Evolutionary conservation across 1,140 invertebrate species (phyloP).

Genomic region (Trissolcus basalis): DNA sequence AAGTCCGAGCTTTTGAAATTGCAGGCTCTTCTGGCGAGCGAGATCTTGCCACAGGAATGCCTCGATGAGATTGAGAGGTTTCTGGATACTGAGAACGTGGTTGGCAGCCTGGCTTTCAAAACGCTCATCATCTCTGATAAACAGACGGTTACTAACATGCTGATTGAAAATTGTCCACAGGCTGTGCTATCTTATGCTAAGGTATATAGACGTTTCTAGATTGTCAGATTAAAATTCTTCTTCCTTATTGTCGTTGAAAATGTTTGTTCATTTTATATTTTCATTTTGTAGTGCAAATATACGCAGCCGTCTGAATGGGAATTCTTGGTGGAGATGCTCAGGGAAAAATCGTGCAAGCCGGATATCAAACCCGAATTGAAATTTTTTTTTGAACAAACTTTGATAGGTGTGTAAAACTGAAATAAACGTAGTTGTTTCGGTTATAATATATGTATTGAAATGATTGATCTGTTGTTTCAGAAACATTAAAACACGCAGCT

Average conservation of each 20-base stretch:
- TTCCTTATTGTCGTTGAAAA: slow-evolving; percentile 9
- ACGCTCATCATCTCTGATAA: slow-evolving; percentile 65
- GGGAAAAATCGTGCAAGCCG: slow-evolving; percentile 71
- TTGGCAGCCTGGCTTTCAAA: slow-evolving; percentile 70
- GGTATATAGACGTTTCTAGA: slow-evolving; percentile 65
- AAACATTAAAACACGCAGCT: slow-evolving; percentile 75
- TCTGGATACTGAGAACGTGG: slow-evolving; percentile 69
- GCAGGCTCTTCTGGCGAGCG: slow-evolving; percentile 71
- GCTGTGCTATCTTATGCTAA: slow-evolving; percentile 78
- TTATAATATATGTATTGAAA: neutral
- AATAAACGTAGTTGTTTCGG: too few species aligned
- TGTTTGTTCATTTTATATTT: slow-evolving; percentile 14
- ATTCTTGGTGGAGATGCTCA: slow-evolving; percentile 73
- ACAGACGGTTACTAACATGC: slow-evolving; percentile 64
- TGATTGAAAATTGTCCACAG: slow-evolving; percentile 78
- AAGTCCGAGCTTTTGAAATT: slow-evolving; percentile 68
- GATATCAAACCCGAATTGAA: slow-evolving; percentile 68
- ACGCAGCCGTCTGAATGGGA: slow-evolving; percentile 77
- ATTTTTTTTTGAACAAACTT: slow-evolving; percentile 74
- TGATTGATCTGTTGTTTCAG: slow-evolving; percentile 60
- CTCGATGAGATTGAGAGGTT: slow-evolving; percentile 72
- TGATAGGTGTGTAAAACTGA: slow-evolving; percentile 71
- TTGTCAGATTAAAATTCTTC: slow-evolving; percentile 4
- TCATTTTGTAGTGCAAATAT: slow-evolving; percentile 74
- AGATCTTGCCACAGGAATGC: slow-evolving; percentile 70